Conservation (phyloP, 2,888 invertebrate species). For the Pedicia rivosa region DNA sequence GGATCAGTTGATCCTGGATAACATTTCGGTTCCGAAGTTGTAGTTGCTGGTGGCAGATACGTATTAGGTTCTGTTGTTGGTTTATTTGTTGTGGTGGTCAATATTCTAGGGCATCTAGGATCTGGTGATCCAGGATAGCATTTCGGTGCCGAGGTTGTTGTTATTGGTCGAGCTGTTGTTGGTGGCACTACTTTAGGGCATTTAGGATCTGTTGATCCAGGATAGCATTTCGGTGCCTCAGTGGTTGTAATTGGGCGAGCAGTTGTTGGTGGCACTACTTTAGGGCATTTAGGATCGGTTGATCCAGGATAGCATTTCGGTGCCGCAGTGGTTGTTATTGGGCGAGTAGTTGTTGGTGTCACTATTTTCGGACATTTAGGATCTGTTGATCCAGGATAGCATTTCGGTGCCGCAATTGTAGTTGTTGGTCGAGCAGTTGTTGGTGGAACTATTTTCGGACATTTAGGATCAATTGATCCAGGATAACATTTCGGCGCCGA, state of each 20-base stretch:
- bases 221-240: slow-evolving; percentile 19
- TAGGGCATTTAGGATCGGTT: slow-evolving; percentile 16
- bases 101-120: slow-evolving; percentile 18
- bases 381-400: slow-evolving; percentile 15
- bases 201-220: slow-evolving; percentile 19
- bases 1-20: slow-evolving; percentile 25
- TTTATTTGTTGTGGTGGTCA: not conserved
- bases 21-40: slow-evolving; percentile 10
- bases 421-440: slow-evolving; percentile 15
- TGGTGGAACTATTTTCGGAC: no score
- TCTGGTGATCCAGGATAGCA: slow-evolving; percentile 28
- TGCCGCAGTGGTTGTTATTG: slow-evolving; percentile 5
- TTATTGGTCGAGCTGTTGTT: no score
- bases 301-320: slow-evolving; percentile 15
- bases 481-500: no score
- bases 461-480: slow-evolving; percentile 23
- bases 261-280: slow-evolving; percentile 16
- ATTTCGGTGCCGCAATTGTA: slow-evolving; percentile 27
- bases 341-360: slow-evolving; percentile 12
- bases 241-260: no score
- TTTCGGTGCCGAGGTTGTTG: slow-evolving; percentile 20
- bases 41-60: slow-evolving; percentile 9
- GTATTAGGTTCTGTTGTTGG: no score
- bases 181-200: no score
- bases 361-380: slow-evolving; percentile 19